phyloP scores from a whole-genome alignment of 2,888 invertebrate species.

The Nasonia oneida region DNA sequence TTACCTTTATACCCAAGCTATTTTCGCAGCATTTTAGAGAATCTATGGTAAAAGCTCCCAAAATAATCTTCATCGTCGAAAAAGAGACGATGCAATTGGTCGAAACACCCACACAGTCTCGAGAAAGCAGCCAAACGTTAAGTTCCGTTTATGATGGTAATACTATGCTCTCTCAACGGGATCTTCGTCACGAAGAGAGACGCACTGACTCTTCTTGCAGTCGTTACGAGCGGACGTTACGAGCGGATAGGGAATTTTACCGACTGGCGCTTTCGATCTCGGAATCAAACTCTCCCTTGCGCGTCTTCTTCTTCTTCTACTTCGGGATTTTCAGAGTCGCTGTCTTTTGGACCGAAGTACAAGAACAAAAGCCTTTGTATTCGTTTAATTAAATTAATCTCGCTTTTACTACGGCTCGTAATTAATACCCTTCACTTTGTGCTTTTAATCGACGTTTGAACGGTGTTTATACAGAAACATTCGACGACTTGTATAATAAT shows the following conservation, averaged over 20 bases:
- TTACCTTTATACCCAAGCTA: too few species aligned
- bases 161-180: slow-evolving; percentile 1
- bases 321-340: neutral
- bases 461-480: too few species aligned
- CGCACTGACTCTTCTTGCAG: neutral
- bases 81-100: slow-evolving; percentile 23
- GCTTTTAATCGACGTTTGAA: too few species aligned
- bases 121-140: slow-evolving; percentile 24
- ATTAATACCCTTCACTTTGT: too few species aligned
- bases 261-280: slow-evolving; percentile 37
- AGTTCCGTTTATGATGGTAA: slow-evolving; percentile 55
- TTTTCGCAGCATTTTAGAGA: too few species aligned
- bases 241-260: slow-evolving; percentile 45
- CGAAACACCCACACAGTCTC: neutral
- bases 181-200: slow-evolving; percentile 24
- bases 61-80: neutral
- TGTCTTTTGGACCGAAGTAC: neutral
- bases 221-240: slow-evolving; percentile 42
- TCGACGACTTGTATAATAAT: too few species aligned
- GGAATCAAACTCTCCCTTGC: slow-evolving; percentile 14
- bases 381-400: neutral
- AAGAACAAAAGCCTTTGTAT: neutral
- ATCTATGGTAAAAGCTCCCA: too few species aligned
- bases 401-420: neutral
- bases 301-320: neutral